Conservation (phyloP, 2,797 vertebrate species). For the Pygocentrus nattereri region DNA sequence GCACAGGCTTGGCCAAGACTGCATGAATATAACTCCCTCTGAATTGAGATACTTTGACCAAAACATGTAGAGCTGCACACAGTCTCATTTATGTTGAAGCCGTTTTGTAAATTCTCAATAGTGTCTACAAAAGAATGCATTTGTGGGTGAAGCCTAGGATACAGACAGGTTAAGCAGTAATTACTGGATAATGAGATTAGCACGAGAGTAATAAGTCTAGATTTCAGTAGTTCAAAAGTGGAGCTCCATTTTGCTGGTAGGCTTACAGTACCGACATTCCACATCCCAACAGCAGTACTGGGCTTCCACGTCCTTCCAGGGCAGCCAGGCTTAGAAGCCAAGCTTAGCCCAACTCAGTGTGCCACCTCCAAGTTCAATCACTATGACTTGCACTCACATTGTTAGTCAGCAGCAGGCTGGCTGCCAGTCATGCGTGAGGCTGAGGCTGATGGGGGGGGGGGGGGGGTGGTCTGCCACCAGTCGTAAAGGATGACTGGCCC, state of each 20-base stretch:
- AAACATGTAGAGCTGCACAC: no score
- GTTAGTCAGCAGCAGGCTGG: constrained; percentile 6
- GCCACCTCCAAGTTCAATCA: constrained; percentile 8
- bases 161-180: no score
- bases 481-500: constrained; percentile 13
- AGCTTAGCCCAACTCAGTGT: background rate
- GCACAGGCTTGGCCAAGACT: no score
- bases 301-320: background rate
- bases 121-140: background rate
- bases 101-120: background rate
- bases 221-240: background rate
- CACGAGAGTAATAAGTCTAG: background rate
- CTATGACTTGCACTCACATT: constrained; percentile 6
- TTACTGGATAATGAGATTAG: no score
- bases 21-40: no score
- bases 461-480: constrained; percentile 21
- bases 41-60: no score
- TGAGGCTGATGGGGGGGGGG: background rate
- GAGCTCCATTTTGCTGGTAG: background rate
- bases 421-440: constrained; percentile 30
- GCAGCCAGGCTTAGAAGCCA: background rate
- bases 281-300: background rate
- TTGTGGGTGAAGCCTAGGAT: background rate
- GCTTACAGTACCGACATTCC: background rate
- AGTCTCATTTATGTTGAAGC: no score